Evolutionary conservation across 2,888 invertebrate genomes (phyloP), one percentile per base, ranked within the genome.

Genomic region (Tenthredo livida): DNA sequence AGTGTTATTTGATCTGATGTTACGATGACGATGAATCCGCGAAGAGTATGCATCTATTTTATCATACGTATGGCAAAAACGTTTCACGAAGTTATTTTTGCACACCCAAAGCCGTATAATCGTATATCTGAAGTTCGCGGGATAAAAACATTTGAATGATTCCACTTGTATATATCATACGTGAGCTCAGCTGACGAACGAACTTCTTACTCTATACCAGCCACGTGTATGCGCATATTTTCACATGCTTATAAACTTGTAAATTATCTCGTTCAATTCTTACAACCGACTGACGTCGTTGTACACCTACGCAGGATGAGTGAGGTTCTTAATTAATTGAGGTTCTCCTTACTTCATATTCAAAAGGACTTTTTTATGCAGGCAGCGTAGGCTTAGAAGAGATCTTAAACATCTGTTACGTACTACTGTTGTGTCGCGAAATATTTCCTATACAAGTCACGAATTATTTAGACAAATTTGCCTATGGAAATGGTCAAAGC

Each of bases 231-330:
- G 10, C 33, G n/a, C 47, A 54, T 73, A 73, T 73, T 73, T 73
- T 29, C 77, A 77, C 77, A 40, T 33, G 54, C 50, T 77, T 40
- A 77, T 54, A 54, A 10, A 54, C 75, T 47, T 29, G 50, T 33
- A n/a, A 47, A 54, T 77, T 50, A 54, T 50, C 77, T 73, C 17
- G 9, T 1, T 47, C 29, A 54, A 77, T 77, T 77, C 54, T 54
- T 77, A 77, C 77, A 77, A 77, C 77, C 54, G 29, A 29, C 29
- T 77, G 47, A 77, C 77, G 77, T 77, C 33, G 77, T 77, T 29
- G 25, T 54, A 77, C 77, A 77, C 50, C 77, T 54, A 77, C 77
- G 50, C 77, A 33, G 47, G 54, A 77, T 77, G 77, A 50, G 77
- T 50, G 54, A 54, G 29, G 29, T 77, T 77, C 29, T 77, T 29